Evolutionary conservation across 1,140 invertebrate species (phyloP).

Genomic region (Drosophila trapezifrons): DNA sequence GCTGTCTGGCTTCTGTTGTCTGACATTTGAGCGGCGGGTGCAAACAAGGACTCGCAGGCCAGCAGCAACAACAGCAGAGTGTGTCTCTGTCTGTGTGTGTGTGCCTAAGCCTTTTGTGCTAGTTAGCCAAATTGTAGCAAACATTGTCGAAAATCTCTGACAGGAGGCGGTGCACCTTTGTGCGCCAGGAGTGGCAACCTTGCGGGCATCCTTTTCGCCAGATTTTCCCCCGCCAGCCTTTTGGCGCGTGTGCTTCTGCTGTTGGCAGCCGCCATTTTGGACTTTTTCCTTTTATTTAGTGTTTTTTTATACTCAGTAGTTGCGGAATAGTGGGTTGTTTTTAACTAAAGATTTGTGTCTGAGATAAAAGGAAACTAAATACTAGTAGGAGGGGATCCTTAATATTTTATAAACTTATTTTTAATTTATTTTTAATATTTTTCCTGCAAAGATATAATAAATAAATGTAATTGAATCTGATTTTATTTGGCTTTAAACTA

Average conservation of each 20-base stretch:
- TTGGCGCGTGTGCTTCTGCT: constrained; percentile 28
- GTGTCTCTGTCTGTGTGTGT: constrained; percentile 14
- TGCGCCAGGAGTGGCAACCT: constrained; percentile 30
- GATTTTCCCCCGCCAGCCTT: constrained; percentile 5
- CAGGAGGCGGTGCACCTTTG: constrained; percentile 58
- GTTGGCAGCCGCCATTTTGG: constrained; percentile 54
- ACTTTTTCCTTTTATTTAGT: constrained; percentile 12
- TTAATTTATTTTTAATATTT: background rate
- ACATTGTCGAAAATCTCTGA: constrained; percentile 41
- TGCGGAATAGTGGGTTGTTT: background rate
- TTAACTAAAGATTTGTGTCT: background rate
- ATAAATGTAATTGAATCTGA: too few species aligned
- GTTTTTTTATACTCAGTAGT: constrained; percentile 9
- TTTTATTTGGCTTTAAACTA: background rate
- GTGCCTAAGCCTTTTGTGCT: constrained; percentile 65
- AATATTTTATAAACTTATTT: background rate
- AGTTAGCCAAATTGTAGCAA: constrained; percentile 65
- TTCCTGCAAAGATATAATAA: too few species aligned
- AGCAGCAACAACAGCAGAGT: background rate
- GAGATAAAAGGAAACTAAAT: background rate
- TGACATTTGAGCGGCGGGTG: constrained; percentile 48
- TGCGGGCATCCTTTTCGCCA: constrained; percentile 33
- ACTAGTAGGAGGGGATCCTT: background rate
- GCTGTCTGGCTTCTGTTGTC: constrained; percentile 53
- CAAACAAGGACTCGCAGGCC: constrained; percentile 13